Evolutionary conservation across 2,888 invertebrate species (phyloP), one percentile per base, ranked within the genome.

Genomic region (Andrena fulva): DNA sequence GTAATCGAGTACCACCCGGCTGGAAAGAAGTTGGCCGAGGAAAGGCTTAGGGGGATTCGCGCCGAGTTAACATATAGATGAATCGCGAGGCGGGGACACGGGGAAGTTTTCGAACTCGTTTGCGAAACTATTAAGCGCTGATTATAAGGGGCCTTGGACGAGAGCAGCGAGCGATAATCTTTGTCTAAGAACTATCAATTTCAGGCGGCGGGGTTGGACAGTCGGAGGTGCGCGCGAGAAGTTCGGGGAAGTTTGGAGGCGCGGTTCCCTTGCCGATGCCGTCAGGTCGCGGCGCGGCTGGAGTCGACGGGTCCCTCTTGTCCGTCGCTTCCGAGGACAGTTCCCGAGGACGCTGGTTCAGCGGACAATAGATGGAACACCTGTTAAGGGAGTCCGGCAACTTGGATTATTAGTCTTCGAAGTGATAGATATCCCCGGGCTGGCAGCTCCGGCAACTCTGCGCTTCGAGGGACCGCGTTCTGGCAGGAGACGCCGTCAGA

Each of bases 41-140:
- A 52, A 52, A 52, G 56, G 56, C 56, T 56, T 24, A 56, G 24
- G 10, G 24, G 24, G 56, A 56, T 56, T 56, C 52, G 52, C n/a
- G 2, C 7, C 63, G 24, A 27, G 0, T 50, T 24, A 59, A 50
- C 31, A 33, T 29, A 8, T 24, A 29, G 12, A 67, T n/a, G 7
- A 56, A 35, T 59, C n/a, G 16, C 50, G 20, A 24, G 50, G 60
- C 6, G 54, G 56, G 29, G 42, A 42, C 42, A 35, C n/a, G 10
- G 2, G 1, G 8, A 63, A 82, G 79, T 74, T 82, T 75, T 29
- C 29, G 8, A 79, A 79, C 72, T 82, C 74, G 56, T 79, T 80
- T 80, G 33, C 62, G 66, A 68, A 63, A 16, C 67, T 50, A 75
- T 64, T 56, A 60, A 60, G 54, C 48, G 29, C 27, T 29, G 48